Evolutionary conservation across 2,113 vertebrate genomes (phyloP).

Genomic region (Phrynosoma platyrhinos): DNA sequence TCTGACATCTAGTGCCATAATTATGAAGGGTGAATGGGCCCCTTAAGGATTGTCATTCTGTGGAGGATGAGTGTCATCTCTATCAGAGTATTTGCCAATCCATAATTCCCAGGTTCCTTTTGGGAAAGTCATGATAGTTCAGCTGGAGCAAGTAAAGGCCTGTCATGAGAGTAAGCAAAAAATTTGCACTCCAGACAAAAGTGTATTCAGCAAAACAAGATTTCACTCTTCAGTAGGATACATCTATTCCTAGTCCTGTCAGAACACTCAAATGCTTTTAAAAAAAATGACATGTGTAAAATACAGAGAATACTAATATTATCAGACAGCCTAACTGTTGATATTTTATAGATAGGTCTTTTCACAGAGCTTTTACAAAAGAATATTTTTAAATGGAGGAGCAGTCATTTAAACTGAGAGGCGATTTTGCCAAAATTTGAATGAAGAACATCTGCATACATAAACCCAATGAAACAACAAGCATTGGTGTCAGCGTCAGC

Average conservation of each 20-base stretch:
- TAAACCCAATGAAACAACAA: background rate
- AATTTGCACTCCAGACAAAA: background rate
- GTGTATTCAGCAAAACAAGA: background rate
- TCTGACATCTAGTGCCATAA: too few relatives aligned
- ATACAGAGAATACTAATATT: background rate
- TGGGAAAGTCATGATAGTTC: background rate
- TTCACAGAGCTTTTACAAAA: background rate
- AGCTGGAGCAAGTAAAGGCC: background rate
- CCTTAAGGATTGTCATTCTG: background rate
- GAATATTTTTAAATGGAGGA: background rate
- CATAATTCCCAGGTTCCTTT: background rate
- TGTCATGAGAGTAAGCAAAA: background rate
- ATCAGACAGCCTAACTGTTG: background rate
- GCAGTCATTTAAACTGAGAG: background rate
- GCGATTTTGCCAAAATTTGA: background rate
- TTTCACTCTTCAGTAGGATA: background rate
- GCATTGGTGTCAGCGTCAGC: background rate
- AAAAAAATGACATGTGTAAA: background rate
- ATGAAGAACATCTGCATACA: background rate
- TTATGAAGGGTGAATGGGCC: too few relatives aligned
- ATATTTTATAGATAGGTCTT: background rate
- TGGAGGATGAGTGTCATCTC: background rate
- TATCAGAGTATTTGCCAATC: too few relatives aligned
- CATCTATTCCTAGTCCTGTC: background rate
- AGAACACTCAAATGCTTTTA: background rate